These are phyloP conservation scores for Ifrita kowaldi DNA, from an alignment of 2,113 vertebrate species.

Conservation along the genomic window DNA sequence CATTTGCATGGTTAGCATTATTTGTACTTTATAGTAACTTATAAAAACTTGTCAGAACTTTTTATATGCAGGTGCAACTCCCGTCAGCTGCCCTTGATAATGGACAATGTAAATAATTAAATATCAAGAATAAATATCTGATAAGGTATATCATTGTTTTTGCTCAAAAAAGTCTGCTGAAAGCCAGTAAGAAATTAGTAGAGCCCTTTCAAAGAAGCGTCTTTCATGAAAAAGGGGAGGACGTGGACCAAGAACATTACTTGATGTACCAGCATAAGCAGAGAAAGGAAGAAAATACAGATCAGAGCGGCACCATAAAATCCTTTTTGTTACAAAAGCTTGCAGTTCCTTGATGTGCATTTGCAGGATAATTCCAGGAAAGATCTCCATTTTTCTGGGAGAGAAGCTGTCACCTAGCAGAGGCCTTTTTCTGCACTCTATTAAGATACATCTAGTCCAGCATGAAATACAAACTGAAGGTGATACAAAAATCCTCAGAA, in stretches of 20 bases:
- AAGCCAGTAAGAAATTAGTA: not conserved
- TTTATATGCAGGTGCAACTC: not conserved
- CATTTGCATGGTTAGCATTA: not conserved
- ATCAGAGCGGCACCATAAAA: not conserved
- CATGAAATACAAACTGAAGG: not conserved
- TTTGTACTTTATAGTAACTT: not conserved
- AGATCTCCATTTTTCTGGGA: not conserved
- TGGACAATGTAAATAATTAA: not conserved
- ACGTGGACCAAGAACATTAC: not conserved
- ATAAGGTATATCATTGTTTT: not conserved
- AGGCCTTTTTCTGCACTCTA: not conserved
- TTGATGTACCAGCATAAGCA: not conserved
- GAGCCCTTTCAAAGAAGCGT: not conserved
- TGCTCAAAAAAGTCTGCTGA: not conserved
- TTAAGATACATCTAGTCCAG: not conserved
- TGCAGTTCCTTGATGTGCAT: not conserved
- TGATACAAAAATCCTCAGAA: not conserved
- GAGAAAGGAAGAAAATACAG: not conserved
- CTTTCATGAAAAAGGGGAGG: not conserved
- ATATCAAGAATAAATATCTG: not conserved
- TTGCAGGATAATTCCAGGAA: not conserved
- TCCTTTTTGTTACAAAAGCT: not conserved
- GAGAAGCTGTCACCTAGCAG: not conserved
- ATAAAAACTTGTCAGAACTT: not conserved
- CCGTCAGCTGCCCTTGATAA: not conserved